phyloP scores from a whole-genome alignment of 2,888 invertebrate genomes.

The Ctena decussata region DNA sequence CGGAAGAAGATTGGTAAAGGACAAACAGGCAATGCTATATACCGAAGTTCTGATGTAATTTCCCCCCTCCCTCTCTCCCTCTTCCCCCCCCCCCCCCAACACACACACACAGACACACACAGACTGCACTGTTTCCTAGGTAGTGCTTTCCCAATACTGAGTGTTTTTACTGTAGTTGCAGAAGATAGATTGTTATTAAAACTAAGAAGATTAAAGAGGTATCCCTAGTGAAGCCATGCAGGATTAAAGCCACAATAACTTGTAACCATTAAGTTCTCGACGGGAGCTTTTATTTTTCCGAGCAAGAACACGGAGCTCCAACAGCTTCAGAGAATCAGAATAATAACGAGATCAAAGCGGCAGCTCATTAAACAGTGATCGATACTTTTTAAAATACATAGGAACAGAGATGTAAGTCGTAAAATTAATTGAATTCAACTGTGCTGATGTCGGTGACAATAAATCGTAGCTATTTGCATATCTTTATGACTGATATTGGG shows the following conservation, averaged over 20 bases:
- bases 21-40: too few species aligned
- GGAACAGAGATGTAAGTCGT: background rate
- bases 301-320: background rate
- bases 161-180: too few species aligned
- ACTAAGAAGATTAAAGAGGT: too few species aligned
- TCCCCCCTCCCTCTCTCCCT: too few species aligned
- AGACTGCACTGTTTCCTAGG: too few species aligned
- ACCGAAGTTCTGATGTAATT: too few species aligned
- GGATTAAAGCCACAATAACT: background rate
- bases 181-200: too few species aligned
- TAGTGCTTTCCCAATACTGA: too few species aligned
- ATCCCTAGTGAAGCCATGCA: too few species aligned
- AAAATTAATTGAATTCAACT: conserved; percentile 12
- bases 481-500: background rate
- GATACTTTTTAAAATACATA: background rate
- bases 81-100: too few species aligned
- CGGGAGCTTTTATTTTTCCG: background rate
- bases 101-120: too few species aligned
- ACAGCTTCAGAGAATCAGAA: background rate
- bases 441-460: background rate
- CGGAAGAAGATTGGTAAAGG: too few species aligned
- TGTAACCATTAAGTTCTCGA: background rate
- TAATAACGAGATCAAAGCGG: background rate
- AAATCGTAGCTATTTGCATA: conserved; percentile 3
- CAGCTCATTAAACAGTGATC: background rate